Percentiles rank a stretch among this genome's conserved stretches.
These are phyloP conservation scores for Cotesia vestalis DNA, from an alignment of 1,140 invertebrate species.

Conservation along the genomic window DNA sequence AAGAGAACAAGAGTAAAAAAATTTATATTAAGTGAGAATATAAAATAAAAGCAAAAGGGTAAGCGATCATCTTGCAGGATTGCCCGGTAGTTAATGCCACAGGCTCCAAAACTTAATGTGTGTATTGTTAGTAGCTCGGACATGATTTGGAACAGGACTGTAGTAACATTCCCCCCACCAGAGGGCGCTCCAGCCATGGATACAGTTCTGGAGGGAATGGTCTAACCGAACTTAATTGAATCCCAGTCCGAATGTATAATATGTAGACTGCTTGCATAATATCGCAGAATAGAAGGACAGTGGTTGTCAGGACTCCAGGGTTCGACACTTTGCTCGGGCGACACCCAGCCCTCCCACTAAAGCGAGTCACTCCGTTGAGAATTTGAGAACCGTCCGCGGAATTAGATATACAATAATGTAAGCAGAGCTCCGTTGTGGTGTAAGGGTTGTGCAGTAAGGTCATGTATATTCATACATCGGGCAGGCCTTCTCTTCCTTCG, in stretches of 20 bases:
- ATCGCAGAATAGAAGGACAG: conserved; percentile 55
- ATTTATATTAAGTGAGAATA: too few relatives aligned
- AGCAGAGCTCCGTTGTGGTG: conserved; percentile 65
- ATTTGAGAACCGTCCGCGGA: conserved; percentile 63
- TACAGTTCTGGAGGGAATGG: conserved; percentile 41
- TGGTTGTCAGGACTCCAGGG: conserved; percentile 48
- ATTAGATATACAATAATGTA: conserved; percentile 69
- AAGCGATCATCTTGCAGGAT: too few relatives aligned
- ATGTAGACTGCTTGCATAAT: conserved; percentile 68
- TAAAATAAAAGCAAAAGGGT: too few relatives aligned
- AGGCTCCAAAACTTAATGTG: too few relatives aligned
- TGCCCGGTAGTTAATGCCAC: too few relatives aligned
- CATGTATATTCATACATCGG: conserved; percentile 67
- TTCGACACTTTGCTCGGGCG: conserved; percentile 35
- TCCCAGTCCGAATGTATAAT: conserved; percentile 67
- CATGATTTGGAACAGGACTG: too few relatives aligned
- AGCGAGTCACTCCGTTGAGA: conserved; percentile 47
- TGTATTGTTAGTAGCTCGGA: too few relatives aligned
- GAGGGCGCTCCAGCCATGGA: too few relatives aligned
- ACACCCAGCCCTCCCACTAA: background rate
- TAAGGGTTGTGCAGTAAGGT: conserved; percentile 64
- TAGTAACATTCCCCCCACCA: too few relatives aligned
- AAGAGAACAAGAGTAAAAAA: too few relatives aligned
- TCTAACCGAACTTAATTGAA: conserved; percentile 68
- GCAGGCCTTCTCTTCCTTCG: conserved; percentile 50